Evolutionary conservation across 2,797 vertebrate species (phyloP), one percentile per base, ranked within the genome.

Genomic region (Okamejei kenojei): DNA sequence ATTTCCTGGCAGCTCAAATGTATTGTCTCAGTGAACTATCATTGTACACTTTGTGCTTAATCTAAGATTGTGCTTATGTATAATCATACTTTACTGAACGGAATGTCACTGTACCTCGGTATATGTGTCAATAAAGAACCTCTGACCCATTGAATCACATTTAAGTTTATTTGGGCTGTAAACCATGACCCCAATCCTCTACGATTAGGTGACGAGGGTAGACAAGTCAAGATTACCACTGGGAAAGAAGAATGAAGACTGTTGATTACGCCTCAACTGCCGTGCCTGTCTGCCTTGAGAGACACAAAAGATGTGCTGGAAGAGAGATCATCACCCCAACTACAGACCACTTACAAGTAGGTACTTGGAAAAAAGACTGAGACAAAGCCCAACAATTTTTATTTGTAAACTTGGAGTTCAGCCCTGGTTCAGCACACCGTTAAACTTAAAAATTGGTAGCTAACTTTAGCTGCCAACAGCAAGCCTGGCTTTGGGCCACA

Each of bases 341-440:
- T n/a, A 84, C 23, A 32, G 21, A 61, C 13, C 58, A 65, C 82
- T n/a, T 15, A 65, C 61, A 68, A 88, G 61, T 63, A 15, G 29
- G 5, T 19, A 86, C 29, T 86, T 88, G 6, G 21, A 74, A 74
- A 88, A 11, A 63, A 88, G 8, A n/a, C 17, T 35, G 15, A 63
- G 63, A 88, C 23, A 88, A 35, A 68, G 10, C 63, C 84, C n/a
- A 68, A 88, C n/a, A 88, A 88, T 68, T 68, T 68, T 88, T 88
- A 32, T 68, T 88, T 68, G 68, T 68, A 93, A 77, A 93, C 71
- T 93, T 63, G 76, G 73, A 78, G 91, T 76, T 77, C 71, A 77
- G 76, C 38, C 58, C 58, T 11, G 26, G 71, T 54, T 93, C n/a
- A 54, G 68, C 15, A 32, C 91, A 93, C 71, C 45, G 63, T 23